Evolutionary conservation across 2,797 vertebrate species (phyloP).

Genomic region (Toxotes lorentzi): DNA sequence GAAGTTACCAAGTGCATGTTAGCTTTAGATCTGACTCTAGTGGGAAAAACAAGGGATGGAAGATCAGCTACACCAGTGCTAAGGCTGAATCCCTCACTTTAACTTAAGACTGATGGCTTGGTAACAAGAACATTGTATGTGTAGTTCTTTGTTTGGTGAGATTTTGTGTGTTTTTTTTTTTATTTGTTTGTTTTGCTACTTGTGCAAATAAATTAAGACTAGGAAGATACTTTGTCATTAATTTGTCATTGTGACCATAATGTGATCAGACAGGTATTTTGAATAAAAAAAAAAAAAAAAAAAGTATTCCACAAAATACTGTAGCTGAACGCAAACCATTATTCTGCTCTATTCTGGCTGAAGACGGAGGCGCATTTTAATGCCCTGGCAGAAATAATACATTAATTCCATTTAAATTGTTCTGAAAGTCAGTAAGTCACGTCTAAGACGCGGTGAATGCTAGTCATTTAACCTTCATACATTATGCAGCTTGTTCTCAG

Average conservation of each 20-base stretch:
- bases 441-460: slow-evolving; percentile 47
- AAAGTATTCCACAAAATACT: not conserved
- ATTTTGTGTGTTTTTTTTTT: not conserved
- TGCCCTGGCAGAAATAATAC: slow-evolving; percentile 33
- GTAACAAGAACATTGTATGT: not conserved
- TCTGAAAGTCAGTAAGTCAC: slow-evolving; percentile 56
- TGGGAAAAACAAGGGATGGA: slow-evolving; percentile 89
- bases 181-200: too few species aligned
- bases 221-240: too few species aligned
- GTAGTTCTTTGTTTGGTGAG: not conserved
- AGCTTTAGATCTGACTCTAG: slow-evolving; percentile 82
- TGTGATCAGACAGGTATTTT: slow-evolving; percentile 3
- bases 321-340: not conserved
- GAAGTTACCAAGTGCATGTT: slow-evolving; percentile 81
- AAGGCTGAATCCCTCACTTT: slow-evolving; percentile 8
- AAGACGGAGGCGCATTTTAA: slow-evolving; percentile 33
- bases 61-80: slow-evolving; percentile 84
- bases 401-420: slow-evolving; percentile 42
- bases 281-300: not conserved
- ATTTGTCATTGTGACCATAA: too few species aligned
- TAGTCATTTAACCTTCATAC: slow-evolving; percentile 77
- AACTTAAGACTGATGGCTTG: slow-evolving; percentile 1
- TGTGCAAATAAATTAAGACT: too few species aligned
- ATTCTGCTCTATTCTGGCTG: slow-evolving; percentile 4
- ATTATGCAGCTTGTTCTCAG: slow-evolving; percentile 77